Evolutionary conservation across 1,140 invertebrate genomes (phyloP), one percentile per base, ranked within the genome.

Genomic region (Drosophila watanabei): DNA sequence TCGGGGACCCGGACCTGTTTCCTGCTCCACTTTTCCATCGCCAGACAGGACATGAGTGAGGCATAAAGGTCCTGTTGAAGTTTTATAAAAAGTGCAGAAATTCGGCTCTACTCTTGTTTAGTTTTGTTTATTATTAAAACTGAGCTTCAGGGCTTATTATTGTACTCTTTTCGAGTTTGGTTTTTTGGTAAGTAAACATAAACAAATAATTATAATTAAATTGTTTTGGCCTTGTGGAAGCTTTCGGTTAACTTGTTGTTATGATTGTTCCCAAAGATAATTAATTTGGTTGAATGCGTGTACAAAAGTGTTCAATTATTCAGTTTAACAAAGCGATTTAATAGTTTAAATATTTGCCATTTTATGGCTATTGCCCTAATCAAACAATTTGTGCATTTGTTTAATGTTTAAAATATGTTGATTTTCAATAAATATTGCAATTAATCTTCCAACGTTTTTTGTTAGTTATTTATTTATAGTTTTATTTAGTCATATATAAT

Each of bases 21-120:
- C 70, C 64, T 68, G 66, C 82, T 18, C 83, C 43, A 52, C 58
- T 66, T 49, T 43, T 51, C 33, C 39, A 63, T 24, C 51, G 37
- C 49, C 59, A 63, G 56, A 89, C 83, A 80, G 83, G 83, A 86
- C 83, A 87, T 79, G 79, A 66, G 70, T 69, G 61, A 51, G 63
- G 35, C 20, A 35, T 35, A 24, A 10, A 86, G 70, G 59, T 72
- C 65, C 63, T 28, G 5, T 14, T 2, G 5, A 37, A 37, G 18
- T 32, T 32, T 37, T 20, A 37, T 6, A 37, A 28, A 37, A 60
- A 61, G 9, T 59, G 41, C 49, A 28, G 52, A 62, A 86, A 86
- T 58, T 62, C 65, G 52, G 39, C 16, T 63, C 20, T n/a, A 33
- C 41, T 28, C 2, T 48, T 62, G 41, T 46, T 62, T 46, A 46